Evolutionary conservation across 1,140 invertebrate genomes (phyloP), one percentile per base, ranked within the genome.

Genomic region (Drosophila repletoides): DNA sequence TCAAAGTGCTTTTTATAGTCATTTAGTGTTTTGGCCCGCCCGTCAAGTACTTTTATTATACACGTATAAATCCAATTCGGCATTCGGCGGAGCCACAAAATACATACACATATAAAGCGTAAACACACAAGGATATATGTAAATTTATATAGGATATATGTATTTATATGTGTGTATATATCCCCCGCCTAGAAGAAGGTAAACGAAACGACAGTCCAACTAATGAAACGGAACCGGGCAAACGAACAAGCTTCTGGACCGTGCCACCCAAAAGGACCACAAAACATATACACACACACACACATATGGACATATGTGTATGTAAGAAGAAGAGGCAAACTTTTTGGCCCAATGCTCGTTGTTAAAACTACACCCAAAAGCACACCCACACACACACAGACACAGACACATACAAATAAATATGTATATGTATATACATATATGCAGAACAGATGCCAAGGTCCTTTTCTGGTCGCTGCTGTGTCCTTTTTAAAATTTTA

Each of bases 1-100:
- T 89, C 88, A 89, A 89, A 89, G 84, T 89, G 84, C 84, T 89
- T 84, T 89, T 87, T 89, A 88, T 88, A 88, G 86, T 77, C 77
- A 88, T 88, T 89, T 89, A 88, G 83, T 79, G 88, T 81, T 70
- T 86, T 88, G 76, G 81, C 83, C 87, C 79, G 74, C 81, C 77
- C 80, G 88, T 80, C 88, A 89, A 76, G 81, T 89, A 86, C 79
- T 88, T 89, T 88, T 81, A 87, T 84, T 88, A 76, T 75, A 80
- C 79, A 87, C 76, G 83, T 88, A 87, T 80, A 88, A 87, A 87
- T 83, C 77, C 84, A 88, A 88, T 88, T 88, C 83, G 84, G 84
- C 70, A 83, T 79, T 84, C 60, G 76, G 69, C 58, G 51, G 72
- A 49, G 60, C 49, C 64, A 22, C 53, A 58, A 65, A 56, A 26